These are phyloP conservation scores for Psophia crepitans DNA, from an alignment of 2,113 vertebrate species.

Conservation along the genomic window DNA sequence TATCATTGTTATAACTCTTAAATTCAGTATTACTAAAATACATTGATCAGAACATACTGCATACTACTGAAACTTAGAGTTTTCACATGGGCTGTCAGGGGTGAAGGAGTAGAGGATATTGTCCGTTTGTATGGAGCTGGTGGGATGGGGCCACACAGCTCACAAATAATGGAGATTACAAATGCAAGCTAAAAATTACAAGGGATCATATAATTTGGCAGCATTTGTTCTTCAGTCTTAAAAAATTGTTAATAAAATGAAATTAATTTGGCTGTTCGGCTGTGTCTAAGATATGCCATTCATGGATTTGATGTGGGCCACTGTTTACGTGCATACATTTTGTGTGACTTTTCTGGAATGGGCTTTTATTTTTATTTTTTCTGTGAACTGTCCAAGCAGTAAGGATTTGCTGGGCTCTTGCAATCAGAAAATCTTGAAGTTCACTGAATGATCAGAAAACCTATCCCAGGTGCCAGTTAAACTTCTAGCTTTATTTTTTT, in stretches of 20 bases:
- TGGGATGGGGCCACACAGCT: not conserved
- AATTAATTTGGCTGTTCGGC: not conserved
- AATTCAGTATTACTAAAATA: not conserved
- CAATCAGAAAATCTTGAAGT: not conserved
- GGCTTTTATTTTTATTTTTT: not conserved
- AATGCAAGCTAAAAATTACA: not conserved
- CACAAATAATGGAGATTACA: not conserved
- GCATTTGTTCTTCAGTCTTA: not conserved
- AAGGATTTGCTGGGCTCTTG: not conserved
- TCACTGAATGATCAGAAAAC: not conserved
- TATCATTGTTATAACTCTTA: not conserved
- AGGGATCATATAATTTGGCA: not conserved
- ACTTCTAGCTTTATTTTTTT: not conserved
- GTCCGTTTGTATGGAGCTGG: not conserved
- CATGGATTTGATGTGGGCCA: accelerated
- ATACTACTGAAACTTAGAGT: not conserved
- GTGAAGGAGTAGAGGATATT: not conserved
- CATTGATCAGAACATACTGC: accelerated
- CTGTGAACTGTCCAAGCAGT: not conserved
- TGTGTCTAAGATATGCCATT: not conserved
- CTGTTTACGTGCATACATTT: not conserved
- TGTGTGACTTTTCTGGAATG: not conserved
- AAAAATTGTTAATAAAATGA: not conserved
- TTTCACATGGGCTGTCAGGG: not conserved
- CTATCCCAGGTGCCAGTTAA: not conserved